These are phyloP conservation scores for Ceratosolen solmsi DNA, from an alignment of 1,140 invertebrate species.

Conservation along the genomic window DNA sequence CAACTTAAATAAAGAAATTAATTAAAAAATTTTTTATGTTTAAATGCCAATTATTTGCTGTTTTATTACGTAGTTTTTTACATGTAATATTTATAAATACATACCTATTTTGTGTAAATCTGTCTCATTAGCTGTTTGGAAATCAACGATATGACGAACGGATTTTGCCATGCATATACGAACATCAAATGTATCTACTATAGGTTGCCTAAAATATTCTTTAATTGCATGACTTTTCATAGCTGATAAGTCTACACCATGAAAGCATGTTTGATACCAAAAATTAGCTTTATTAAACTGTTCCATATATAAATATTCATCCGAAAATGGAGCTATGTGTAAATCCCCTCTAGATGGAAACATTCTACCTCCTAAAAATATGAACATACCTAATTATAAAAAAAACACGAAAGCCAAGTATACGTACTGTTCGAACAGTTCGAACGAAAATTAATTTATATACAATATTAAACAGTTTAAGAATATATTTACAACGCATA, in stretches of 20 bases:
- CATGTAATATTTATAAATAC: no score
- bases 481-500: no score
- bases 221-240: constrained; percentile 93
- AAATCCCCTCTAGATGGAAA: constrained; percentile 97
- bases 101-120: constrained; percentile 94
- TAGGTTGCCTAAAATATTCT: constrained; percentile 98
- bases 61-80: no score
- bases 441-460: no score
- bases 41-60: no score
- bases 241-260: constrained; percentile 95
- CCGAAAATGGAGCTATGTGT: constrained; percentile 98
- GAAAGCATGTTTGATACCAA: constrained; percentile 98
- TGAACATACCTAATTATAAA: no score
- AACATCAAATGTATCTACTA: constrained; percentile 99
- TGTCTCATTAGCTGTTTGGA: constrained; percentile 92
- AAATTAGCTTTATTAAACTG: constrained; percentile 99
- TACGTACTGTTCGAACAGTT: no score
- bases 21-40: no score
- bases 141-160: constrained; percentile 95
- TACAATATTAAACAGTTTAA: no score
- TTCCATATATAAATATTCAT: constrained; percentile 98
- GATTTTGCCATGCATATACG: constrained; percentile 97
- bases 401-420: no score
- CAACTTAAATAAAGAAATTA: no score
- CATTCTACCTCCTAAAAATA: constrained; percentile 80